Base-by-base conservation (phyloP, 2,113 vertebrate genomes). In the Rhinopomastus cyanomelas region DNA sequence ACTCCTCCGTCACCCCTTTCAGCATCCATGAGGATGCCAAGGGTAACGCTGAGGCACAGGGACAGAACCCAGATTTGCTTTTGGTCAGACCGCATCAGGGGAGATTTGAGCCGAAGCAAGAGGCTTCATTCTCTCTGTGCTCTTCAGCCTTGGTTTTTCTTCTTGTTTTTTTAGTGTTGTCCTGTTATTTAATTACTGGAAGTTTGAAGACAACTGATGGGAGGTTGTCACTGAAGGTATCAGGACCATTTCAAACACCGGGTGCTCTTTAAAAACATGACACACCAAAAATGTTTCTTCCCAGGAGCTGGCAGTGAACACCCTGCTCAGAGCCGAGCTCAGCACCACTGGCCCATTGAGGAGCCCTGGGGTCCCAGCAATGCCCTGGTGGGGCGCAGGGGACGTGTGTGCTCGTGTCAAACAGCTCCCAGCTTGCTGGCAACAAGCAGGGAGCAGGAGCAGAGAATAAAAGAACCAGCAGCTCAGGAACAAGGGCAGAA, bases 401-500 rank as follows among this genome's bases (percentile, higher is more conserved):
- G 84, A 56, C 1, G 27, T 79, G 75, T 89, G 85, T 53, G 64
- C 18, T 67, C 85, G 1, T 91, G 94, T 91, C 68, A 25, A 56
- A 77, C 92, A 94, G 64, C 78, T 85, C 89, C 85, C 64, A 30
- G 60, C 57, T 82, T 16, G 0, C 88, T 64, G 82, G 78, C 69
- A 76, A 81, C 73, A 71, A 44, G 37, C 19, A 0, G 42, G 51
- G 26, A 78, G 71, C 80, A 37, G 60, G 52, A 82, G 9, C 10
- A n/a, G 46, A 30, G 76, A 67, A 55, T 59, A 12, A 73, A 76
- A 39, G 76, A 83, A 74, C n/a, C 79, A 87, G 87, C 66, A 81
- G 89, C 87, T 61, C 27, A 18, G 87, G 87, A 81, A 72, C 78
- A 79, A 72, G 69, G 71, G 49, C 74, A 88, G 94, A 92, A 96